phyloP scores from a whole-genome alignment of 2,888 invertebrate species.

The Plebejus melissa region DNA sequence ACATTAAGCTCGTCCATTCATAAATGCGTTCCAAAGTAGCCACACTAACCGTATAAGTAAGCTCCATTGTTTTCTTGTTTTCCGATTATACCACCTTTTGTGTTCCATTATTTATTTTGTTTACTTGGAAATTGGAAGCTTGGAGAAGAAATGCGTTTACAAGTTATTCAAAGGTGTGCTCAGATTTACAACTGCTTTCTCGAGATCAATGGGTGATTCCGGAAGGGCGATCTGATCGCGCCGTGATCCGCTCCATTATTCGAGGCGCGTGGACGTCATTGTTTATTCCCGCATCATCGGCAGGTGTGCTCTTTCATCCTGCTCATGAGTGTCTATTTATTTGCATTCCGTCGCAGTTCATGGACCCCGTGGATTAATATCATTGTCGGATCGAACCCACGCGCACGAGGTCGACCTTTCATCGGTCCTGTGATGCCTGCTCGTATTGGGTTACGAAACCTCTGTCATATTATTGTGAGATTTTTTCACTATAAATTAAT shows the following conservation, averaged over 20 bases:
- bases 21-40: conserved; percentile 16
- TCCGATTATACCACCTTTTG: conserved; percentile 4
- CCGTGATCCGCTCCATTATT: conserved; percentile 44
- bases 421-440: conserved; percentile 44
- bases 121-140: conserved; percentile 5
- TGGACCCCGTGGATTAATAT: conserved; percentile 66
- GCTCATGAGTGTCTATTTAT: conserved; percentile 71
- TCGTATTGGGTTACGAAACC: conserved; percentile 47
- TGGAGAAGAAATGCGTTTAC: conserved; percentile 28
- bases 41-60: not conserved
- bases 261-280: conserved; percentile 59
- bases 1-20: conserved; percentile 30
- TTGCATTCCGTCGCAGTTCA: conserved; percentile 74
- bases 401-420: conserved; percentile 57
- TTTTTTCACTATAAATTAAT: conserved; percentile 42
- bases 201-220: conserved; percentile 40
- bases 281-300: conserved; percentile 66
- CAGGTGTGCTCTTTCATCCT: conserved; percentile 71
- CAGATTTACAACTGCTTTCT: conserved; percentile 36
- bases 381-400: conserved; percentile 61
- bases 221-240: conserved; percentile 40
- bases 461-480: conserved; percentile 43
- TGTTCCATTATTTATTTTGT: conserved; percentile 1
- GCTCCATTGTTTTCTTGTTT: conserved; percentile 13
- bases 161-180: conserved; percentile 37